These are phyloP conservation scores for Harpalus rubripes DNA, from an alignment of 2,888 invertebrate species.

Conservation along the genomic window DNA sequence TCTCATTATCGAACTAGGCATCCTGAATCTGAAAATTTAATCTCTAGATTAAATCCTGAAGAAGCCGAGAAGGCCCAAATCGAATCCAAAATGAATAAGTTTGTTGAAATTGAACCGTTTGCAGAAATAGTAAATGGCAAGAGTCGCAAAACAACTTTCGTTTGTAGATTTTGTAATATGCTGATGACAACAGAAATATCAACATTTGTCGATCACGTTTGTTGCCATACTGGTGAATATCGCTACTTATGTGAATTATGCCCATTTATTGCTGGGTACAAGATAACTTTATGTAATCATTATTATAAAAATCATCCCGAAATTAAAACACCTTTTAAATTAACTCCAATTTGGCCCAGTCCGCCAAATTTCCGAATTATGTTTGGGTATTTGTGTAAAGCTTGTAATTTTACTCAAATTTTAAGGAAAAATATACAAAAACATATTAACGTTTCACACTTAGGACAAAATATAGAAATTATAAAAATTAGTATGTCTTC, in stretches of 20 bases:
- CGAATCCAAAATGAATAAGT: conserved; percentile 76
- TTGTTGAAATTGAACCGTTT: conserved; percentile 73
- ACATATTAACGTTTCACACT: conserved; percentile 82
- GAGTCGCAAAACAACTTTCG: conserved; percentile 69
- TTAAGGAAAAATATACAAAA: conserved; percentile 80
- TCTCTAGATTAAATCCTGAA: conserved; percentile 80
- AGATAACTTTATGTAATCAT: conserved; percentile 72
- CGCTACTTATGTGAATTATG: conserved; percentile 84
- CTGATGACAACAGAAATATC: conserved; percentile 68
- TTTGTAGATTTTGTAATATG: conserved; percentile 75
- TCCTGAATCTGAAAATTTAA: conserved; percentile 83
- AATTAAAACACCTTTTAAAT: conserved; percentile 79
- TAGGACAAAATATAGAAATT: conserved; percentile 77
- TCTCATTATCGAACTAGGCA: conserved; percentile 84
- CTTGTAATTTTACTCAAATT: conserved; percentile 87
- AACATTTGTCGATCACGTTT: conserved; percentile 86
- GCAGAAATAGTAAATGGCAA: conserved; percentile 72
- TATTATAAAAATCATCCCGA: conserved; percentile 76
- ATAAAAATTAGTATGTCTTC: conserved; percentile 74
- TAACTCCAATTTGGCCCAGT: conserved; percentile 72
- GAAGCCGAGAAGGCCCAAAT: conserved; percentile 80
- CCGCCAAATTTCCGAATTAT: conserved; percentile 72
- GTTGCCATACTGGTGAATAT: conserved; percentile 89
- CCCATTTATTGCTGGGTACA: conserved; percentile 72
- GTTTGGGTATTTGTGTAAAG: conserved; percentile 83